These are phyloP conservation scores for Heliconius charithonia DNA, from an alignment of 2,888 invertebrate species.

Conservation along the genomic window DNA sequence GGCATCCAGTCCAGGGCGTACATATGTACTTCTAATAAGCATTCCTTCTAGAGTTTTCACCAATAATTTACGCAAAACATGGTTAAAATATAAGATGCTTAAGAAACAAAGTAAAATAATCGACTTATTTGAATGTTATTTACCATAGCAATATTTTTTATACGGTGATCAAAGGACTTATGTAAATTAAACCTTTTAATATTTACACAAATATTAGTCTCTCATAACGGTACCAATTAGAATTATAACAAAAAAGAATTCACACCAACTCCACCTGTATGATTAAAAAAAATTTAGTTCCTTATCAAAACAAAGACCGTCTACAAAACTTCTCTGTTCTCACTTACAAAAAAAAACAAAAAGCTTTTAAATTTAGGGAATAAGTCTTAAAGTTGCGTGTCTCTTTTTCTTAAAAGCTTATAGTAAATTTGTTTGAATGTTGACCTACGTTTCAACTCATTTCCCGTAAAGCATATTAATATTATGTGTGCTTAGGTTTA, in stretches of 20 bases:
- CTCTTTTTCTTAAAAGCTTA: conserved; percentile 44
- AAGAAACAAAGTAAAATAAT: neutral
- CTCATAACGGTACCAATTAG: conserved; percentile 56
- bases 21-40: too few relatives aligned
- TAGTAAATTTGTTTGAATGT: conserved; percentile 52
- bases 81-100: too few relatives aligned
- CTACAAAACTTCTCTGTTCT: conserved; percentile 62
- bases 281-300: conserved; percentile 63
- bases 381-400: conserved; percentile 50
- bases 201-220: conserved; percentile 26
- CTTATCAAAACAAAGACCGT: conserved; percentile 70
- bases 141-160: neutral
- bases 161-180: neutral
- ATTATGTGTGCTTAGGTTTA: conserved; percentile 61
- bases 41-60: too few relatives aligned
- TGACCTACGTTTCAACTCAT: conserved; percentile 65
- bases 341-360: conserved; percentile 46
- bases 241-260: conserved; percentile 66
- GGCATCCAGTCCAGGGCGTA: too few relatives aligned
- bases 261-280: conserved; percentile 69
- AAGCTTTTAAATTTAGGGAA: neutral
- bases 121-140: neutral
- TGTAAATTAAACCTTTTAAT: conserved; percentile 20
- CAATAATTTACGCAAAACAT: too few relatives aligned
- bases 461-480: conserved; percentile 69